Evolutionary conservation across 2,888 invertebrate species (phyloP).

Genomic region (Ornithoptera alexandrae): DNA sequence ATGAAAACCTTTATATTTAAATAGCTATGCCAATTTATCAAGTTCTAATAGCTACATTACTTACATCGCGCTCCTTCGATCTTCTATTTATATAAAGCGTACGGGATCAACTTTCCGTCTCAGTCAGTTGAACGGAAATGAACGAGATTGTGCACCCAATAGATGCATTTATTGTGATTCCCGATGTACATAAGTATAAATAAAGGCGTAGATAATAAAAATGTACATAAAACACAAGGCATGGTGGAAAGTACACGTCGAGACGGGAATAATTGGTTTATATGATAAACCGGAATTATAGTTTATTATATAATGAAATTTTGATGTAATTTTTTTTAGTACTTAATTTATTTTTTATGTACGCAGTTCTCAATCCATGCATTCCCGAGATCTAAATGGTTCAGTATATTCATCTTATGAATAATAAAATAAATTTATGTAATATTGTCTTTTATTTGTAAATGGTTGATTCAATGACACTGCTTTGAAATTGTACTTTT

Average conservation of each 20-base stretch:
- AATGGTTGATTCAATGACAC: background rate
- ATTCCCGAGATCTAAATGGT: conserved; percentile 72
- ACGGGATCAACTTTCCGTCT: background rate
- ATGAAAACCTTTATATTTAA: background rate
- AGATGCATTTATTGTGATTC: conserved; percentile 55
- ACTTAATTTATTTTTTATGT: conserved; percentile 74
- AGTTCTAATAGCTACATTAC: too few relatives aligned
- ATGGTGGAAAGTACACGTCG: conserved; percentile 59
- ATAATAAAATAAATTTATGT: conserved; percentile 70
- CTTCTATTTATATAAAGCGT: background rate
- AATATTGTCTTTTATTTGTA: conserved; percentile 34
- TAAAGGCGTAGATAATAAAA: conserved; percentile 38
- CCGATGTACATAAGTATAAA: conserved; percentile 41
- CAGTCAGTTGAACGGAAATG: background rate
- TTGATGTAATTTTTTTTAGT: conserved; percentile 57
- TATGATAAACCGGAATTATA: conserved; percentile 66
- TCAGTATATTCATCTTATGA: conserved; percentile 65
- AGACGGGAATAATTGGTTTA: conserved; percentile 56
- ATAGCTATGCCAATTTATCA: too few relatives aligned
- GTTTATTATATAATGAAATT: conserved; percentile 55
- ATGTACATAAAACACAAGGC: conserved; percentile 50
- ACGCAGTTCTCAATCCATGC: conserved; percentile 65
- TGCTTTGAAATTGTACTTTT: background rate
- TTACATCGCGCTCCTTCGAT: background rate
- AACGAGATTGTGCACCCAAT: conserved; percentile 40